Percentiles rank a stretch among this genome's conserved stretches.
Conservation (phyloP, 64 coral and sea anemone species). For the Dendronephthya gigantea region DNA sequence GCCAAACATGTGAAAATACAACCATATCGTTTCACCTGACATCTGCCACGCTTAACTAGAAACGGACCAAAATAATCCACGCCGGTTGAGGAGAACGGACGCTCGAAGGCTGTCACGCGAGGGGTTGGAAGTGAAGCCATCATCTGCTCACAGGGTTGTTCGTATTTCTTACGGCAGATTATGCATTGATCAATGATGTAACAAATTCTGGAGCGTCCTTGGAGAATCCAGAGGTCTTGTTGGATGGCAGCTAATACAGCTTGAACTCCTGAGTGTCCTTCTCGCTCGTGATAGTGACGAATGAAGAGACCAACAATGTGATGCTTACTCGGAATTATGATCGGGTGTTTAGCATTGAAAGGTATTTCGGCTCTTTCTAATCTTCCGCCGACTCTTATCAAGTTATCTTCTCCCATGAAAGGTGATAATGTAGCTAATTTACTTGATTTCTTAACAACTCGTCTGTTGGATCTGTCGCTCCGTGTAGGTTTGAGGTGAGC, state of each 20-base stretch:
- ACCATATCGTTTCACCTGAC: background rate
- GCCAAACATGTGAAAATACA: background rate
- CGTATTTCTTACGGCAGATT: background rate
- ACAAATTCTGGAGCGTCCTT: background rate
- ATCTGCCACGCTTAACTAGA: background rate
- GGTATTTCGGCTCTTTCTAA: background rate
- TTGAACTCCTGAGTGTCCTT: background rate
- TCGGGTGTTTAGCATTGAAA: background rate
- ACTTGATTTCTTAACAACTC: background rate
- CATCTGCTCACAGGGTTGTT: background rate
- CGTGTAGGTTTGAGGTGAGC: background rate
- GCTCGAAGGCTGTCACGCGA: background rate
- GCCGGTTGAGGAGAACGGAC: background rate
- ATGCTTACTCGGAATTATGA: background rate
- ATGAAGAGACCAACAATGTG: background rate
- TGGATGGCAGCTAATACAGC: background rate
- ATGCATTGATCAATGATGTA: background rate
- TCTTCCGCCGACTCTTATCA: background rate
- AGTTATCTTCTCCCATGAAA: background rate
- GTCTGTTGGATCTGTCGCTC: background rate
- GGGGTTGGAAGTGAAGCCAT: background rate
- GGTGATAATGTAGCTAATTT: background rate
- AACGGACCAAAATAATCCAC: background rate
- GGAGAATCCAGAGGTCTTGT: background rate
- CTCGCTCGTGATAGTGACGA: background rate